Evolutionary conservation across 2,113 vertebrate species (phyloP), one percentile per base, ranked within the genome.

Genomic region (Plecturocebus donacophilus): DNA sequence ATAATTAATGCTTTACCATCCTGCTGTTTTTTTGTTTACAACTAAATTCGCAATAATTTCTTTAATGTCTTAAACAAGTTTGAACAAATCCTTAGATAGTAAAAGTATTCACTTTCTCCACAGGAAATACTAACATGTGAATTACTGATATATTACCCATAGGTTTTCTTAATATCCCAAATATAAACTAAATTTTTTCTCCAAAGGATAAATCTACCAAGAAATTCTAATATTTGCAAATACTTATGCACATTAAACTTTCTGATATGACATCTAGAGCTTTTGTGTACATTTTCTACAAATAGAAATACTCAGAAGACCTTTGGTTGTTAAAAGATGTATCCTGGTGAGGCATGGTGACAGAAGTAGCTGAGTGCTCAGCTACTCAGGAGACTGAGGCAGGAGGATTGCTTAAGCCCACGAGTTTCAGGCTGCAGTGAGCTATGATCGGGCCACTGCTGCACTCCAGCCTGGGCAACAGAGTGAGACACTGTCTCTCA

Each of bases 121-220:
- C 32, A 90, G 42, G 58, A 75, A 93, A 83, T 58, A 21, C 76
- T 70, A 94, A 75, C 30, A 49, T 91, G 45, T 42, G 84, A 73
- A 84, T 95, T 92, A 75, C 52, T 40, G 20, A 89, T 95, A 21
- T 25, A 77, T 21, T 91, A 71, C 61, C 54, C 32, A 5, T 52
- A 82, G 40, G 56, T 91, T 82, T 86, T 42, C 70, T 95, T 95
- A 82, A 91, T 61, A 70, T 97, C 23, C 77, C 30, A 96, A 56
- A 90, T 95, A 3, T 54, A 87, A 95, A 61, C 82, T 20, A 32
- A 80, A 52, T 82, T 95, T 94, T 84, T 90, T 81, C 80, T 73
- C 58, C 40, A 71, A 93, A 85, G 76, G 40, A 47, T 82, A 97
- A 86, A 71, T 90, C 86, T 83, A 12, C 47, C 47, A 89, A 83